phyloP scores from a whole-genome alignment of 2,113 vertebrate species.

The Onychostoma macrolepis region DNA sequence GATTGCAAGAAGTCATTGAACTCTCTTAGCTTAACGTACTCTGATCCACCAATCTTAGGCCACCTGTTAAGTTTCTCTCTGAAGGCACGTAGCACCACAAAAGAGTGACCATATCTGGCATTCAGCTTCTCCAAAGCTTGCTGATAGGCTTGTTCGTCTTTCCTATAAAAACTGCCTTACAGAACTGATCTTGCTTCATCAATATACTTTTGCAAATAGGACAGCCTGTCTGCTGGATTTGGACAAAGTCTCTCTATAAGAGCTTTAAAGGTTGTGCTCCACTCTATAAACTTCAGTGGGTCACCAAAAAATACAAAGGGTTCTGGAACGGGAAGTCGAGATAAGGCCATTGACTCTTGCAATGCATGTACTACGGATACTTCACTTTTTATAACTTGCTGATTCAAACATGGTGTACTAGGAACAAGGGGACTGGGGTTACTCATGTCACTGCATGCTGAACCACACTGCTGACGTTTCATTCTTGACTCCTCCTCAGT shows the following conservation, averaged over 20 bases:
- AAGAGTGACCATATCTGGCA: conserved; percentile 47
- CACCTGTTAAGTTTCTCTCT: conserved; percentile 49
- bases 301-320: conserved; percentile 35
- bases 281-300: conserved; percentile 47
- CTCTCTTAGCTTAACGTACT: conserved; percentile 28
- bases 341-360: conserved; percentile 10
- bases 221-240: conserved; percentile 30
- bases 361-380: background rate
- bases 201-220: conserved; percentile 42
- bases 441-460: background rate
- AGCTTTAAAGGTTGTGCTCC: conserved; percentile 41
- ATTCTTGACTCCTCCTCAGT: conserved; percentile 6
- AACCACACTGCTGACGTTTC: background rate
- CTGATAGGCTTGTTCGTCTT: conserved; percentile 42
- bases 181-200: conserved; percentile 19
- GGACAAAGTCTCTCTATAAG: conserved; percentile 27
- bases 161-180: conserved; percentile 50
- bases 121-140: conserved; percentile 44
- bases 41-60: conserved; percentile 48
- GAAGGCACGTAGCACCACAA: conserved; percentile 47
- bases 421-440: background rate
- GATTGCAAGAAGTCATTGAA: conserved; percentile 27
- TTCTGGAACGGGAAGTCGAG: conserved; percentile 37
- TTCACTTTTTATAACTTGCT: background rate
- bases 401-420: background rate